Evolutionary conservation across 2,888 invertebrate species (phyloP), one percentile per base, ranked within the genome.

Genomic region (Cephus sareptanus): DNA sequence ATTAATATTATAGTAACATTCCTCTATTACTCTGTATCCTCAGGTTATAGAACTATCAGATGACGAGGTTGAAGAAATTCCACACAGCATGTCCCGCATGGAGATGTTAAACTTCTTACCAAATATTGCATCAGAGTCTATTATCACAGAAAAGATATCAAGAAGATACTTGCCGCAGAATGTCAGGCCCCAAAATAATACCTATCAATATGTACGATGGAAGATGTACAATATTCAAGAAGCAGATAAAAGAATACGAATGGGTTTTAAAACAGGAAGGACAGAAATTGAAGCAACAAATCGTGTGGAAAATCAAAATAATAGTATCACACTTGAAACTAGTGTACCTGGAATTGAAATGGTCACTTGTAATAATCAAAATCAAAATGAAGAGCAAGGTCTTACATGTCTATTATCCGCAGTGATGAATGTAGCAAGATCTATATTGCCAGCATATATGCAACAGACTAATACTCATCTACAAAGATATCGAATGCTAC

Each of bases 1-100:
- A 74, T 73, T 76, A 69, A 34, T 13, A 71, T 30, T 23, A 34
- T 30, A 23, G 9, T 76, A n/a, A 34, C 68, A 30, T 15, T 30
- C 23, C n/a, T n/a, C 6, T 23, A 35, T 74, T 9, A 2, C 76
- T 71, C 9, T 56, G 23, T 56, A 56, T 9, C 56, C 56, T 13
- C 68, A 90, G 90, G 83, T 90, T 3, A 91, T 91, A 70, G 91
- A 91, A 79, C 83, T 91, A 34, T 91, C 91, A 0, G 91, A 91
- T 56, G 91, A 91, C 69, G 91, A 91, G 73, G 86, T 90, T 74
- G 88, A 91, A 80, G 89, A 90, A 81, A 85, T 90, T 35, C 89
- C 87, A 1, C 81, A 81, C 4, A 85, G 85, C 4, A 82, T 89
- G 85, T 85, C 90, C 4, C 84, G 89, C 77, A 87, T 87, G 87